Percentiles rank a stretch among this genome's conserved stretches.
These are phyloP conservation scores for Cladorhizidae sp. DNA, from an alignment of 37 sponge, comb jelly and placozoan species.

Conservation along the genomic window DNA sequence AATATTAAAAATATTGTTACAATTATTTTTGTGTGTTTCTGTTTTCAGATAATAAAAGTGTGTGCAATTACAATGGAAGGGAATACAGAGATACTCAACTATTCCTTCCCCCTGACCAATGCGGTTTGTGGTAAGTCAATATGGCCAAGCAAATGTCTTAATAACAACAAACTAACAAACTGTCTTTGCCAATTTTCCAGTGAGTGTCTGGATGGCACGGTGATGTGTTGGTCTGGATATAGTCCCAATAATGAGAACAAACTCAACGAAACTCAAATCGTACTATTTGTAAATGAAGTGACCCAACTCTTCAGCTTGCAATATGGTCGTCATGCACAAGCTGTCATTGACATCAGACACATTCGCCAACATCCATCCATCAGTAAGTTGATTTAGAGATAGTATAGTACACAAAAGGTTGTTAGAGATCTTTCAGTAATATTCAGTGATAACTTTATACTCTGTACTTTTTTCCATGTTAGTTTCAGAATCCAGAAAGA, in stretches of 20 bases:
- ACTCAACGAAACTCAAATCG: constrained; percentile 13
- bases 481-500: not conserved
- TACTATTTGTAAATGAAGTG: not conserved
- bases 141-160: not conserved
- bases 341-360: constrained; percentile 21
- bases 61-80: constrained; percentile 7
- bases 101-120: not conserved
- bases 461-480: not conserved
- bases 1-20: too few relatives aligned
- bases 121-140: constrained; percentile 48
- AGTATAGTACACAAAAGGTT: not conserved
- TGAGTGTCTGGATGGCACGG: constrained; percentile 34
- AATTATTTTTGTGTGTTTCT: not conserved
- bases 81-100: not conserved
- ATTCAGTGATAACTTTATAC: not conserved
- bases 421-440: not conserved
- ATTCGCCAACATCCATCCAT: constrained; percentile 8
- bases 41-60: constrained; percentile 9
- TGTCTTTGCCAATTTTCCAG: constrained; percentile 10
- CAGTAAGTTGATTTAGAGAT: not conserved
- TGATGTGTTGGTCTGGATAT: constrained; percentile 16
- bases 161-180: too few relatives aligned
- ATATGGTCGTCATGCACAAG: constrained; percentile 15
- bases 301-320: constrained; percentile 7
- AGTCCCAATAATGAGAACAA: not conserved